Evolutionary conservation across 2,888 invertebrate species (phyloP).

Genomic region (Drosophila leonis): DNA sequence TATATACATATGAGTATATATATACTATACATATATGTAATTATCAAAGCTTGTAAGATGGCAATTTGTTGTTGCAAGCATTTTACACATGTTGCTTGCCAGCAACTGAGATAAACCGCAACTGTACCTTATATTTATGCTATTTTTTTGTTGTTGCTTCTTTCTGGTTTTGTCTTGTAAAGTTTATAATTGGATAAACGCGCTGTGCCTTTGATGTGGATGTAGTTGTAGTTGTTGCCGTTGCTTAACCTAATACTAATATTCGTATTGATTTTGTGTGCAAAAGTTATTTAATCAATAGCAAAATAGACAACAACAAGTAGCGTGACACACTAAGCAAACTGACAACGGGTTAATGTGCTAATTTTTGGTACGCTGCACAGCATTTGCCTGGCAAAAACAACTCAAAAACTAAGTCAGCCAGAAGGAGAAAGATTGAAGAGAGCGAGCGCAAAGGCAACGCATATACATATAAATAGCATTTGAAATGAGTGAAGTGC

Average conservation of each 20-base stretch:
- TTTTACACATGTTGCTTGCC: constrained; percentile 58
- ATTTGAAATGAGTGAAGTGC: constrained; percentile 14
- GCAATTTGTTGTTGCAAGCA: constrained; percentile 60
- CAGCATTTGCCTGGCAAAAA: constrained; percentile 37
- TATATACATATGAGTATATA: constrained; percentile 21
- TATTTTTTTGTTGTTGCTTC: not conserved
- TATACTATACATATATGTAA: constrained; percentile 42
- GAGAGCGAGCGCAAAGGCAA: constrained; percentile 9
- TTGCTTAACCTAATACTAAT: constrained; percentile 48
- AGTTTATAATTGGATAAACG: constrained; percentile 63
- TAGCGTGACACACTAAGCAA: constrained; percentile 47
- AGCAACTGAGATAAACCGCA: constrained; percentile 16
- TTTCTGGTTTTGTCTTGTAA: constrained; percentile 36
- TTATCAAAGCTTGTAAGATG: constrained; percentile 50
- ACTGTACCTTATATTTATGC: constrained; percentile 48
- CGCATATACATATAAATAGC: constrained; percentile 50
- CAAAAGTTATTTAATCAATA: constrained; percentile 77
- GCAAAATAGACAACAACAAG: constrained; percentile 17
- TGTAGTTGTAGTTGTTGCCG: constrained; percentile 23
- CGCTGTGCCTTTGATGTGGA: constrained; percentile 48
- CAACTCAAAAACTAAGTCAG: constrained; percentile 16
- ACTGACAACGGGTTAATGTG: constrained; percentile 75
- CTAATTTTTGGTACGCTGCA: constrained; percentile 64
- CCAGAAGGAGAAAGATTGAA: constrained; percentile 5
- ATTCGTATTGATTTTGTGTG: constrained; percentile 55